Evolutionary conservation across 2,113 vertebrate genomes (phyloP).

Genomic region (Trematomus loennbergii): DNA sequence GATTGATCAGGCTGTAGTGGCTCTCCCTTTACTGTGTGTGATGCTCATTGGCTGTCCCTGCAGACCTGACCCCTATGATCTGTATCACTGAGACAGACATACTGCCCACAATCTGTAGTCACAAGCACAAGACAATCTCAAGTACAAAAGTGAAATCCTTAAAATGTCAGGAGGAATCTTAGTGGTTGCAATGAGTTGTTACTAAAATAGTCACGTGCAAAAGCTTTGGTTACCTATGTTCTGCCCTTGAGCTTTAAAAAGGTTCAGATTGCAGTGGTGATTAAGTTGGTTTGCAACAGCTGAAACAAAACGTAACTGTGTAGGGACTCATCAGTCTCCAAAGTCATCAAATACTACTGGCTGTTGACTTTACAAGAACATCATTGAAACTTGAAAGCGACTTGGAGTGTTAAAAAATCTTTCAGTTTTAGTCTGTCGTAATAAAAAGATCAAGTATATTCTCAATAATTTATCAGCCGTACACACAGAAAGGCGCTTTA

Average conservation of each 20-base stretch:
- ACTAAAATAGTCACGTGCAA: background rate
- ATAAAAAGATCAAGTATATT: constrained; percentile 5
- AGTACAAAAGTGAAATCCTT: background rate
- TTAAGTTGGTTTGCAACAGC: background rate
- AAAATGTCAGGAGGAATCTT: constrained; percentile 1
- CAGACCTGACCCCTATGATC: constrained; percentile 72
- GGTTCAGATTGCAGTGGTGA: background rate
- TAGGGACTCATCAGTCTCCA: background rate
- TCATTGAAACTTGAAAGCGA: constrained; percentile 1
- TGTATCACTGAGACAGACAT: constrained; percentile 64
- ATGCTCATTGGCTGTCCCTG: constrained; percentile 79
- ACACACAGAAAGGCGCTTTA: background rate
- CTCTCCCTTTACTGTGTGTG: constrained; percentile 75
- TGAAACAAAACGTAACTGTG: background rate
- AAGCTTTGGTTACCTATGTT: background rate
- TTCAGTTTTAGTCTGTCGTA: background rate
- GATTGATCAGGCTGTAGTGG: constrained; percentile 84
- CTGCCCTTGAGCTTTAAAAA: background rate
- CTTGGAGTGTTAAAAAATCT: background rate
- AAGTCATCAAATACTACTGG: constrained; percentile 6
- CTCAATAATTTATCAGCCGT: constrained; percentile 14
- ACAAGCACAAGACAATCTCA: constrained; percentile 25
- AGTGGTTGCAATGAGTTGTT: background rate
- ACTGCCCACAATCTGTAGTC: constrained; percentile 32
- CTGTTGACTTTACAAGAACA: background rate